These are phyloP conservation scores for Agelastica alni DNA, from an alignment of 2,888 invertebrate species.

Conservation along the genomic window DNA sequence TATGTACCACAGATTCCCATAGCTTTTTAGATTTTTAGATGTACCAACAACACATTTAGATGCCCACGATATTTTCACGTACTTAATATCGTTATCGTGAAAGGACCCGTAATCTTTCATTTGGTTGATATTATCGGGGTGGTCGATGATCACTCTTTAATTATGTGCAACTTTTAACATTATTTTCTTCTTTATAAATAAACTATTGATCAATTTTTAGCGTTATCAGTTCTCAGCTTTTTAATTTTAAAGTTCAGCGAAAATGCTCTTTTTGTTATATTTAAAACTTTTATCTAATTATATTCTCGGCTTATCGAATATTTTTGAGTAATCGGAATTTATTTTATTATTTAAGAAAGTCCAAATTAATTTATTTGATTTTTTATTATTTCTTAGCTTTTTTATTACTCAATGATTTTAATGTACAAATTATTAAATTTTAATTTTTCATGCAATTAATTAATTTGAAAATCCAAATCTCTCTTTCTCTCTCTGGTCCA, in stretches of 20 bases:
- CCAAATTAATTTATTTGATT: background rate
- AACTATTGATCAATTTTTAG: background rate
- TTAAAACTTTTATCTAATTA: conserved; percentile 5
- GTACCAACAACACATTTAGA: no score
- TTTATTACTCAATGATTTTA: no score
- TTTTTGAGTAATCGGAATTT: background rate
- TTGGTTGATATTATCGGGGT: no score
- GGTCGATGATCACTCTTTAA: background rate
- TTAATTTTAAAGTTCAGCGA: conserved; percentile 5
- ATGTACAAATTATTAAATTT: no score
- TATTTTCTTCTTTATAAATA: conserved; percentile 1
- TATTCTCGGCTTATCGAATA: background rate
- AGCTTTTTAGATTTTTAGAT: no score
- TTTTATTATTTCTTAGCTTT: no score
- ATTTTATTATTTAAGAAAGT: background rate
- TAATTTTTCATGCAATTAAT: background rate
- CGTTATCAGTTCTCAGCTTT: background rate
- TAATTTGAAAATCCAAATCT: no score
- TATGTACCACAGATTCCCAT: no score
- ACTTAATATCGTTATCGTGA: no score
- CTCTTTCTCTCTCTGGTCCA: no score
- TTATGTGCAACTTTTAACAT: background rate
- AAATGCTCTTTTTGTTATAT: conserved; percentile 3
- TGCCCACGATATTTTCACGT: no score
- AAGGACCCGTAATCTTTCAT: no score